Evolutionary conservation across 2,888 invertebrate species (phyloP), one percentile per base, ranked within the genome.

Genomic region (Plebejus anna): DNA sequence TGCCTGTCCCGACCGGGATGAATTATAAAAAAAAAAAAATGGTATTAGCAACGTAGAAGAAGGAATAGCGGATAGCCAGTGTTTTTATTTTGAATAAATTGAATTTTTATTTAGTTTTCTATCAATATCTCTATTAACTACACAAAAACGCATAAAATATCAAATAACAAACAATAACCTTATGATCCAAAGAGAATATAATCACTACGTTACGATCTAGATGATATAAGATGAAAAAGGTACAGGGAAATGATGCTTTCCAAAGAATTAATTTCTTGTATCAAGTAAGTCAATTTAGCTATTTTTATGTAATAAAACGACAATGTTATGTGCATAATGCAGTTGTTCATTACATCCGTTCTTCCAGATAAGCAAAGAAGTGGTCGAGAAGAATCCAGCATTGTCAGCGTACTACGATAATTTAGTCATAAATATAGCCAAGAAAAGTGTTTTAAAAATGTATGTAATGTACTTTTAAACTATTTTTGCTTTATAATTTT

Each of bases 251-350:
- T 84, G 96, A 96, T 85, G 92, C 95, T 38, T 96, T 96, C 83
- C 95, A 96, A 83, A 90, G 96, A 78, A 95, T 96, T 86, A 96
- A 96, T 87, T 96, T 94, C 84, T 89, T 96, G 38, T 96, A 96
- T 86, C 96, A 96, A 89, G 96, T 95, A 88, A 83, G 83, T 13
- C 1, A 47, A 13, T 51, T 51, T 51, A 55, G 16, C 13, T 16
- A 16, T 55, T 55, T 16, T 16, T 55, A 4, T 16, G 16, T 16
- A 13, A 4, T 13, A 13, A 13, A 51, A 13, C 13, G 13, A 7
- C 13, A 13, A 4, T 13, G 13, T 16, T 55, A 4, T 3, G 55
- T 16, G 55, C 3, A 16, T 16, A 51, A 16, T 55, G 16, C 16
- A 16, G 4, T 16, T 55, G 16, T 55, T 7, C 36, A 47, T 72